Percentiles rank a stretch among this genome's conserved stretches.
Conservation (phyloP, 2,797 vertebrate species). For the Rhinogobio ventralis region DNA sequence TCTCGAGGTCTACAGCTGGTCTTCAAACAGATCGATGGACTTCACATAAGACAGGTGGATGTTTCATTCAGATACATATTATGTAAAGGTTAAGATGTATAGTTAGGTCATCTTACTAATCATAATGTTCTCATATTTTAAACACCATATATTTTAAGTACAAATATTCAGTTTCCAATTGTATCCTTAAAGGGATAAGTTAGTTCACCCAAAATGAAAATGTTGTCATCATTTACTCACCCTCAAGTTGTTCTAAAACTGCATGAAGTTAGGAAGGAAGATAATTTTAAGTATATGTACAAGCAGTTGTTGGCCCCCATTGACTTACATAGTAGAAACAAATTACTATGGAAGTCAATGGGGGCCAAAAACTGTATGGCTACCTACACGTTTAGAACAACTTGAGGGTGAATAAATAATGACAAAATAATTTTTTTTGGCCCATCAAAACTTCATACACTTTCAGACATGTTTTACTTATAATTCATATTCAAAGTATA, state of each 20-base stretch:
- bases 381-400: too few species aligned
- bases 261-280: background rate
- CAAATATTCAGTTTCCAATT: background rate
- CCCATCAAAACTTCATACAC: background rate
- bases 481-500: background rate
- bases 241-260: background rate
- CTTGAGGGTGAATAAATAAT: too few species aligned
- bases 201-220: background rate
- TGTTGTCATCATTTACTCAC: background rate
- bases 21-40: slow-evolving; percentile 75
- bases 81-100: too few species aligned
- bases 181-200: background rate
- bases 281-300: background rate
- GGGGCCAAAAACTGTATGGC: too few species aligned
- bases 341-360: too few species aligned
- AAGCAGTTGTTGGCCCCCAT: background rate
- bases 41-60: slow-evolving; percentile 74
- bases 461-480: background rate
- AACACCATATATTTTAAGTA: background rate
- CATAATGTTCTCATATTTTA: background rate
- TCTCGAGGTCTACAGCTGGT: slow-evolving; percentile 79
- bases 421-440: too few species aligned
- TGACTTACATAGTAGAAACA: background rate
- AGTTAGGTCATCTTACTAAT: background rate
- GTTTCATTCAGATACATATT: background rate